Conservation (phyloP, 2,113 vertebrate genomes). For the Papio anubis region DNA sequence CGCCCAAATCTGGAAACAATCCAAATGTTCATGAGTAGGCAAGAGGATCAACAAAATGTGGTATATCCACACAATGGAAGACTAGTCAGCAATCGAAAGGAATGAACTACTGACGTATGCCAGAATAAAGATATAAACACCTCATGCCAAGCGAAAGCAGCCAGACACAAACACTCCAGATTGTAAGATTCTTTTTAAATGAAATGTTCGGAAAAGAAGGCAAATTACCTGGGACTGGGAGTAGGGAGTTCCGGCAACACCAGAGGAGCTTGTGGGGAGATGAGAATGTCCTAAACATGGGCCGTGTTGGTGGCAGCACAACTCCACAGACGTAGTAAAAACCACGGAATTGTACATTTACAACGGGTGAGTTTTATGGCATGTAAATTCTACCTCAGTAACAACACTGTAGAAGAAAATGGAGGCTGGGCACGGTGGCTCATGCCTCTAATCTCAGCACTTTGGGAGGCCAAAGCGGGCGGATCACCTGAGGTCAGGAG, state of each 20-base stretch:
- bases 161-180: background rate
- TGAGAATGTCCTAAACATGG: background rate
- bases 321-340: background rate
- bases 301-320: background rate
- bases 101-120: accelerated
- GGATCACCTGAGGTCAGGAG: too few species aligned
- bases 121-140: background rate
- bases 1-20: background rate
- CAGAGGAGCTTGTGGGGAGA: background rate
- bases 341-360: background rate
- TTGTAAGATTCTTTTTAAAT: background rate
- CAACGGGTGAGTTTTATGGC: background rate
- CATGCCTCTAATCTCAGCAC: too few species aligned
- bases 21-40: background rate
- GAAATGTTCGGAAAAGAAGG: background rate
- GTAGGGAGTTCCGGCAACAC: too few species aligned
- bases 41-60: background rate
- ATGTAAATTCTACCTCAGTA: background rate
- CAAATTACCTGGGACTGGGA: background rate
- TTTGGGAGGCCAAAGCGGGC: too few species aligned
- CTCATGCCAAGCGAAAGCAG: background rate
- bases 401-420: background rate
- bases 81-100: background rate
- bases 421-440: background rate
- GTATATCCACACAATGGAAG: accelerated